phyloP scores from a whole-genome alignment of 2,797 vertebrate genomes.

The Mus spretus region DNA sequence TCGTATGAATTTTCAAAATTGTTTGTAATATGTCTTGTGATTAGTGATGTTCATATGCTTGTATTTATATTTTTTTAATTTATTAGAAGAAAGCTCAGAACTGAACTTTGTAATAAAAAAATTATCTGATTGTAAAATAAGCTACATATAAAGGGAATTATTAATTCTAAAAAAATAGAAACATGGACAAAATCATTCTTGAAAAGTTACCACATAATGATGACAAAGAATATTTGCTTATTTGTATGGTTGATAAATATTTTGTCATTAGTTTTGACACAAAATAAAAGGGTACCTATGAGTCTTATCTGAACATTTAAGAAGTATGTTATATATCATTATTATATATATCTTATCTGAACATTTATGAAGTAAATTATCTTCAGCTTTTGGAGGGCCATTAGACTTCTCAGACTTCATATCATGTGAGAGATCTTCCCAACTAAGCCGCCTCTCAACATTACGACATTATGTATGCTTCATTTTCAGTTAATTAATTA shows the following conservation, averaged over 20 bases:
- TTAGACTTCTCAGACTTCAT: too few species aligned
- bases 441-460: too few species aligned
- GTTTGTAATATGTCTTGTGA: not conserved
- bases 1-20: not conserved
- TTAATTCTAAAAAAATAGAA: conserved; percentile 6
- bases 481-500: too few species aligned
- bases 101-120: not conserved
- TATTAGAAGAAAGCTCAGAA: not conserved
- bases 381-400: too few species aligned
- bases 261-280: not conserved
- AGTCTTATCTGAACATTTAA: not conserved
- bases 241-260: conserved; percentile 1
- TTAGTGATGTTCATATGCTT: not conserved
- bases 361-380: not conserved
- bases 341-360: too few species aligned
- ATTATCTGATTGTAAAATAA: not conserved
- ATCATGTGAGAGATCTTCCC: too few species aligned
- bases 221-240: not conserved
- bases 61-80: not conserved
- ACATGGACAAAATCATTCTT: not conserved
- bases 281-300: not conserved
- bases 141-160: not conserved
- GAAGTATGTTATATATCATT: not conserved
- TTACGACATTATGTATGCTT: too few species aligned
- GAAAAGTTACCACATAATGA: not conserved